phyloP scores from a whole-genome alignment of 2,113 vertebrate genomes.

The Varanus komodoensis region DNA sequence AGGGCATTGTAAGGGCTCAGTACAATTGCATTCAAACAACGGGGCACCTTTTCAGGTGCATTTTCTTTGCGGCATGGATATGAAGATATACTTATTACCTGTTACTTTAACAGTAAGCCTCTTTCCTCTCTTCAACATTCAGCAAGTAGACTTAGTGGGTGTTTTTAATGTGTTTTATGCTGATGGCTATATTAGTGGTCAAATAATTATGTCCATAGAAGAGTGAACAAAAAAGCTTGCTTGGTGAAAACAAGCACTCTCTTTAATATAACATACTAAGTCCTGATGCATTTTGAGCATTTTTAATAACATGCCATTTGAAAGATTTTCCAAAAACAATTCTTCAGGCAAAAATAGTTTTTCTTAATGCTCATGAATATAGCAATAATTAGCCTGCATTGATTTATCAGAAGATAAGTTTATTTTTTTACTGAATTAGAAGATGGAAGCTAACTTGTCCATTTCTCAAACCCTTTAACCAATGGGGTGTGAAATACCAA shows the following conservation, averaged over 20 bases:
- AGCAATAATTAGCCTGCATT: neutral
- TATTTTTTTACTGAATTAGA: neutral
- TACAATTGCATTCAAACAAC: neutral
- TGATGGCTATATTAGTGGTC: neutral
- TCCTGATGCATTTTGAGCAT: neutral
- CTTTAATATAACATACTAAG: neutral
- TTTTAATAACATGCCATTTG: neutral
- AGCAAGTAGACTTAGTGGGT: neutral
- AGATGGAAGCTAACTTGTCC: neutral
- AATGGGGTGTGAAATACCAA: neutral
- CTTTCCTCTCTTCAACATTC: neutral
- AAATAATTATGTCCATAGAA: neutral
- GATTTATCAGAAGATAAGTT: neutral
- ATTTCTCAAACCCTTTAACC: neutral
- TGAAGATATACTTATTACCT: neutral
- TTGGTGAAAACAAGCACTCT: neutral
- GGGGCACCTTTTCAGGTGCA: neutral
- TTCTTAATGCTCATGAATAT: neutral
- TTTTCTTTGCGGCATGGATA: neutral
- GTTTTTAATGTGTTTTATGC: neutral
- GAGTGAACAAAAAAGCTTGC: neutral
- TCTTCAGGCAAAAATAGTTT: neutral
- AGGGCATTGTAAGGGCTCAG: neutral
- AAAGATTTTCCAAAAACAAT: neutral
- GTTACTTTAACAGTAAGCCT: neutral